These are phyloP conservation scores for Anoplopoma fimbria DNA, from an alignment of 2,113 vertebrate species.

Conservation along the genomic window DNA sequence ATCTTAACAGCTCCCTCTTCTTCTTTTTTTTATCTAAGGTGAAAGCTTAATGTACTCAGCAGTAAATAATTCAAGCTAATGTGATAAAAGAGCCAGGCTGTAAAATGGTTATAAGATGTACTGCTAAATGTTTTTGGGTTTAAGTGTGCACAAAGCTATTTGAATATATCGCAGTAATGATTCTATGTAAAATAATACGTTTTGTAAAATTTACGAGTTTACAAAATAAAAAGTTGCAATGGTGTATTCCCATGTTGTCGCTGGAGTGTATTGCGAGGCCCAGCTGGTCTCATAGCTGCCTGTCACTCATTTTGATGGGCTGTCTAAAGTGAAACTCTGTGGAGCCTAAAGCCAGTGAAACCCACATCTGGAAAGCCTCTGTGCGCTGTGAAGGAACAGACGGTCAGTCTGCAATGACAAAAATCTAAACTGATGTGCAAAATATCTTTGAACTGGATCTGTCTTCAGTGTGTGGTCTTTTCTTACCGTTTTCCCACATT, in stretches of 20 bases:
- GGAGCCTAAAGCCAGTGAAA: slow-evolving; percentile 35
- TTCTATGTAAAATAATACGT: not conserved
- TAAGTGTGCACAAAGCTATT: not conserved
- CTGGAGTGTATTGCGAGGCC: slow-evolving; percentile 13
- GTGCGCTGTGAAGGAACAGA: slow-evolving; percentile 18
- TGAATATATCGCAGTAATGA: not conserved
- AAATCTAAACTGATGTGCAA: slow-evolving; percentile 14
- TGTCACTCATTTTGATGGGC: slow-evolving; percentile 58
- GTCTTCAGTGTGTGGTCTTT: not conserved
- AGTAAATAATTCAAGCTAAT: not conserved
- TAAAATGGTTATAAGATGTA: not conserved
- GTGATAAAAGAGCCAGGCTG: not conserved
- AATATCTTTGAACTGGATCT: slow-evolving; percentile 4
- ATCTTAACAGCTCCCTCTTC: not conserved
- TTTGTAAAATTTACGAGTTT: not conserved
- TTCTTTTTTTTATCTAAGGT: not conserved
- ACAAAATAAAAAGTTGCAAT: not conserved
- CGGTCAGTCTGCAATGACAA: slow-evolving; percentile 33
- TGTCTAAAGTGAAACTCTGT: slow-evolving; percentile 14
- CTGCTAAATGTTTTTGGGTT: not conserved
- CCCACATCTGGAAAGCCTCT: slow-evolving; percentile 23
- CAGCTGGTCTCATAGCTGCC: slow-evolving; percentile 51
- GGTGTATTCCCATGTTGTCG: slow-evolving; percentile 6
- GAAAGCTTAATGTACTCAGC: not conserved
- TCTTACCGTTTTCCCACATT: not conserved